Evolutionary conservation across 37 sponge, comb jelly and placozoan species (phyloP), one percentile per base, ranked within the genome.

Genomic region (Bolinopsis microptera): DNA sequence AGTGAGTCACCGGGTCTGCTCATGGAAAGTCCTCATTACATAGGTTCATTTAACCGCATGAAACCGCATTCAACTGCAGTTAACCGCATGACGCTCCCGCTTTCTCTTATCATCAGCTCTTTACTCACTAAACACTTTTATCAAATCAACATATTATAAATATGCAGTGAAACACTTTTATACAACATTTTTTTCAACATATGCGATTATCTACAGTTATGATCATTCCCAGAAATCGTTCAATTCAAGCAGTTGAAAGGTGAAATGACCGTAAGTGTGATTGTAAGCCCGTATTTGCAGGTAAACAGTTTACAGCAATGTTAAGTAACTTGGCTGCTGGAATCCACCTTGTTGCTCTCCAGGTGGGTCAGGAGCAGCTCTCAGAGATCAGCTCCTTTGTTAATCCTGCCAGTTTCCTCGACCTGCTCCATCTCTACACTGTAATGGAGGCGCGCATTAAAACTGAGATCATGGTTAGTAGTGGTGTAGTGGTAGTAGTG

Each of bases 361-460:
- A 86, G 5, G 61, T 36, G 26, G 90, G 90, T 8, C 38, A 40
- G 90, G 90, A 22, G 26, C 48, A 86, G 35, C 41, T 41, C 30
- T 3, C 41, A 9, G 61, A 86, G 22, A 86, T 86, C 41, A 36
- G 61, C 90, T 41, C 41, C 61, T 86, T 41, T 41, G 90, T 86
- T 22, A 86, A 86, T 38, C 90, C 90, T 8, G 23, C 61, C 90
- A 86, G 90, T 38, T 86, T 86, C 61, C 41, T 86, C 2, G 90
- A 86, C 61, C 61, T 86, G 26, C 48, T 86, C 8, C 90, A 86
- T 38, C 26, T 86, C n/a, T 86, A 86, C 61, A 86, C 90, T 21
- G 90, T 86, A 40, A 86, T 86, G 90, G 90, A 86, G 61, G 30
- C 34, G 1, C 40, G 90, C 18, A 36, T 86, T 30, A 86, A 86